These are phyloP conservation scores for Ophonus ardosiacus DNA, from an alignment of 2,888 invertebrate genomes.

Conservation along the genomic window DNA sequence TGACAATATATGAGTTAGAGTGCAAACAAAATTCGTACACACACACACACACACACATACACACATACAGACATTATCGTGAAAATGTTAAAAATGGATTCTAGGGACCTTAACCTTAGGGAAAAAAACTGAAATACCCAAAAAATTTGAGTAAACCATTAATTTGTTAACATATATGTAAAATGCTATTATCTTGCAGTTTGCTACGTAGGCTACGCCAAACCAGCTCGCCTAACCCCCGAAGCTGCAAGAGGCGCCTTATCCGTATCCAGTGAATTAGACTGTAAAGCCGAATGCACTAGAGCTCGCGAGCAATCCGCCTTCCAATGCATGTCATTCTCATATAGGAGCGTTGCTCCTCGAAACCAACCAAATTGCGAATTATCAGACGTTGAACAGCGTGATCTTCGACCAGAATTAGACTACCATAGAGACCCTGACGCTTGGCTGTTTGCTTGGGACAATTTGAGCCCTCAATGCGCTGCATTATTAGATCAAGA, in stretches of 20 bases:
- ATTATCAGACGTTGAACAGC: conserved; percentile 87
- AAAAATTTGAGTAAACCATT: too few species aligned
- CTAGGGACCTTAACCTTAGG: too few species aligned
- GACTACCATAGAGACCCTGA: conserved; percentile 85
- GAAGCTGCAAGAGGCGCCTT: conserved; percentile 82
- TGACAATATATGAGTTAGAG: too few species aligned
- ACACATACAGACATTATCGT: too few species aligned
- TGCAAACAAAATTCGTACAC: too few species aligned
- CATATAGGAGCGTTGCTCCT: conserved; percentile 79
- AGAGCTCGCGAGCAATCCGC: conserved; percentile 77
- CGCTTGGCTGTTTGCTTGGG: conserved; percentile 88
- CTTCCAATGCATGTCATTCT: conserved; percentile 87
- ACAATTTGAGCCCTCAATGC: conserved; percentile 86
- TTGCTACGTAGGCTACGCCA: conserved; percentile 88
- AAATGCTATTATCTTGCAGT: conserved; percentile 75
- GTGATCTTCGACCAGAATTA: conserved; percentile 84
- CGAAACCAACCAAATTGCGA: conserved; percentile 81
- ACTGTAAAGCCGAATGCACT: conserved; percentile 85
- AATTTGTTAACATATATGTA: too few species aligned
- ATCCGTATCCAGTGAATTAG: conserved; percentile 81
- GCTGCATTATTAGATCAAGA: conserved; percentile 66
- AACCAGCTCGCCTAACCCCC: conserved; percentile 84
- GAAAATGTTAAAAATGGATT: too few species aligned
- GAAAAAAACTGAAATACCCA: too few species aligned
- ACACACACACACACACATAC: too few species aligned